Percentiles rank a stretch among this genome's conserved stretches.
Conservation (phyloP, 2,888 invertebrate species). For the Tuberolachnus salignus region DNA sequence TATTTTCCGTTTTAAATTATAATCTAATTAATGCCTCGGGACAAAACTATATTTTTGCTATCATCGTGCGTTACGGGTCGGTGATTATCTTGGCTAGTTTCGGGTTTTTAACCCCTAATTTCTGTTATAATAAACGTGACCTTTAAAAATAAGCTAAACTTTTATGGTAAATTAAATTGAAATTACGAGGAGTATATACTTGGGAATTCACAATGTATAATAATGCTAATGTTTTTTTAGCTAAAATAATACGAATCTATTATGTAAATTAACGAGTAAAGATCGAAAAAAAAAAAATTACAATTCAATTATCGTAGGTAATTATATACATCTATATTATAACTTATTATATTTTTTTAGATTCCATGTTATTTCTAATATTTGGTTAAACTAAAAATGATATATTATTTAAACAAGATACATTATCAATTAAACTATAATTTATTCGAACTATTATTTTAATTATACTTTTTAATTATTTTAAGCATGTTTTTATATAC, state of each 20-base stretch:
- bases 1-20: not conserved
- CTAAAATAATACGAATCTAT: too few relatives aligned
- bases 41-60: not conserved
- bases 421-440: too few relatives aligned
- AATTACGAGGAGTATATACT: not conserved
- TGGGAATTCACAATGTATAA: not conserved
- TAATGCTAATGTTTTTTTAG: too few relatives aligned
- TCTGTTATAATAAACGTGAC: slow-evolving; percentile 11
- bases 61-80: slow-evolving; percentile 3
- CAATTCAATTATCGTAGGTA: too few relatives aligned
- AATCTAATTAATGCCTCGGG: not conserved
- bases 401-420: too few relatives aligned
- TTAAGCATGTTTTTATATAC: too few relatives aligned
- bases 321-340: not conserved
- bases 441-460: too few relatives aligned
- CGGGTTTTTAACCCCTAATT: slow-evolving; percentile 25
- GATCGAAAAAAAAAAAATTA: too few relatives aligned
- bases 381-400: not conserved
- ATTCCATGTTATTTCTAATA: not conserved
- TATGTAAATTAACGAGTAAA: too few relatives aligned
- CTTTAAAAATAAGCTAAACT: slow-evolving; percentile 21
- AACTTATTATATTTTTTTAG: not conserved
- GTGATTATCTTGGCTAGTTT: slow-evolving; percentile 3
- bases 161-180: slow-evolving; percentile 34
- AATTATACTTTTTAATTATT: too few relatives aligned